Conservation (phyloP, 92 coral and sea anemone species). For the Porites cylindrica region DNA sequence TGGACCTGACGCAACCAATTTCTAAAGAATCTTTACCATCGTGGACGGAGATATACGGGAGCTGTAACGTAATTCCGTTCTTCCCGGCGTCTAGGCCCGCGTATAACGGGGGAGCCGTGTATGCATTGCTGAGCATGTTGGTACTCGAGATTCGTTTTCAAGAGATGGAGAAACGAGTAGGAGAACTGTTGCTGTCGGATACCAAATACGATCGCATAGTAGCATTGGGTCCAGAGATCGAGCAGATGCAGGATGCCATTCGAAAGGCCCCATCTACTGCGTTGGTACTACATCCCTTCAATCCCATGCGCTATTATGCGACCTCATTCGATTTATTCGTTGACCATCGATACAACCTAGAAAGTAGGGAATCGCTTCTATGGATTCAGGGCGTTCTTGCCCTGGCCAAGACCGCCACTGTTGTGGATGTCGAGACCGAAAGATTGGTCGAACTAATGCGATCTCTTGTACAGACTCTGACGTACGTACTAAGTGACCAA, state of each 20-base stretch:
- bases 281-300: not conserved
- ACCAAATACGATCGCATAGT: not conserved
- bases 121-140: not conserved
- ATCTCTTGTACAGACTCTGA: not conserved
- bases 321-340: not conserved
- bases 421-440: not conserved
- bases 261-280: not conserved
- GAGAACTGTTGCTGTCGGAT: not conserved
- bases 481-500: not conserved
- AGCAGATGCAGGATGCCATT: not conserved
- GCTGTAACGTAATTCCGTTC: not conserved
- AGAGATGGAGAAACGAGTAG: not conserved
- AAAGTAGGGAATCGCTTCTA: not conserved
- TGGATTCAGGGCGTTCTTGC: not conserved
- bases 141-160: slow-evolving; percentile 4
- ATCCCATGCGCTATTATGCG: not conserved
- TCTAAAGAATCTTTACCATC: not conserved
- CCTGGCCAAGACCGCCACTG: not conserved
- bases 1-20: not conserved
- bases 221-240: not conserved
- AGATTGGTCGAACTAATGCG: too few species aligned
- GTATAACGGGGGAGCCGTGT: too few species aligned
- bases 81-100: not conserved
- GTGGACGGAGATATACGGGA: not conserved
- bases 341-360: not conserved